Conservation (phyloP, 1,140 invertebrate genomes). For the Ruditapes philippinarum region DNA sequence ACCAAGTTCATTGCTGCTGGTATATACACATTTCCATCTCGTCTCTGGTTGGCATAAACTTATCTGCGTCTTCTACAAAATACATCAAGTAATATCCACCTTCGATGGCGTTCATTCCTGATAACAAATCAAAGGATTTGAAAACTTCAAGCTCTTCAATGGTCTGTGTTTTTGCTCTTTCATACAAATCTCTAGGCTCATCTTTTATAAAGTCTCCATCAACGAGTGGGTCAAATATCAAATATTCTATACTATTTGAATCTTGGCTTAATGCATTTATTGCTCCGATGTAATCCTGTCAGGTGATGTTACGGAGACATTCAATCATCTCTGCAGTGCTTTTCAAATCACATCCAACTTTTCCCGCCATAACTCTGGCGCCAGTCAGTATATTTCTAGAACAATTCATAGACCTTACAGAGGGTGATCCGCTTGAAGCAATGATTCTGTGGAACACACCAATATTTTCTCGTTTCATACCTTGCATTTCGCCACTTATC, state of each 20-base stretch:
- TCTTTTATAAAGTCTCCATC: slow-evolving; percentile 56
- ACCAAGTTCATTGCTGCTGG: not conserved
- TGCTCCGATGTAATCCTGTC: not conserved
- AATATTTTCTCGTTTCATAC: slow-evolving; percentile 24
- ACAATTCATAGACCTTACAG: slow-evolving; percentile 8
- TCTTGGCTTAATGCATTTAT: not conserved
- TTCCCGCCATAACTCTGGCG: not conserved
- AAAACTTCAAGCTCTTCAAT: slow-evolving; percentile 17
- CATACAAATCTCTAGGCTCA: not conserved
- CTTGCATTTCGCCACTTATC: slow-evolving; percentile 31
- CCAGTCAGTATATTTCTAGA: not conserved
- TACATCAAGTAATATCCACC: slow-evolving; percentile 9
- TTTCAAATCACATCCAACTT: not conserved
- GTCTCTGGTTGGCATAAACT: slow-evolving; percentile 15
- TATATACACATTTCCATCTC: slow-evolving; percentile 34
- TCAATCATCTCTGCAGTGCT: slow-evolving; percentile 4
- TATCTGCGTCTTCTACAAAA: not conserved
- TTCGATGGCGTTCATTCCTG: slow-evolving; percentile 56
- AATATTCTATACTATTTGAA: not conserved
- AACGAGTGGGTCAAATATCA: not conserved
- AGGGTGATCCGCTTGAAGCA: slow-evolving; percentile 46
- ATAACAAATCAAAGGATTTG: slow-evolving; percentile 59
- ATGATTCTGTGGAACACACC: slow-evolving; percentile 56
- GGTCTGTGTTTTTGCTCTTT: not conserved
- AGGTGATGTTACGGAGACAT: slow-evolving; percentile 15